Conservation (phyloP, 2,888 invertebrate species). For the Athripsodes cinereus region DNA sequence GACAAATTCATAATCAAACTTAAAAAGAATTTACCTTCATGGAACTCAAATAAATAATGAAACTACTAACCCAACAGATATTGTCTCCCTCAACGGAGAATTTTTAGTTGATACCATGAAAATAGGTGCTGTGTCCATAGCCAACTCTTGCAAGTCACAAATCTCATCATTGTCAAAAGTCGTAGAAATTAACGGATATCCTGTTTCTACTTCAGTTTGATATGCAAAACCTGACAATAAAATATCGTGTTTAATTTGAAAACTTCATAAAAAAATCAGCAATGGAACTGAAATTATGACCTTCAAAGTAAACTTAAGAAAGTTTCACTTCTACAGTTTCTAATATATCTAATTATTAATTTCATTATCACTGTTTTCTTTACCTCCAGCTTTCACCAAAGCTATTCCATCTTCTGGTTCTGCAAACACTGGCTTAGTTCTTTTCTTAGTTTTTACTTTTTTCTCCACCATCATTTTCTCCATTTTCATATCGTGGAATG, state of each 20-base stretch:
- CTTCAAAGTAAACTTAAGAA: too few species aligned
- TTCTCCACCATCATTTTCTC: slow-evolving; percentile 18
- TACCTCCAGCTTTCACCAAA: slow-evolving; percentile 32
- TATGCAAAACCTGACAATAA: slow-evolving; percentile 32
- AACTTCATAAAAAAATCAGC: background rate
- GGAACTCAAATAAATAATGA: too few species aligned
- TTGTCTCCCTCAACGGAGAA: slow-evolving; percentile 14
- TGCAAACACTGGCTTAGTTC: slow-evolving; percentile 23
- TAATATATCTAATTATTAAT: too few species aligned
- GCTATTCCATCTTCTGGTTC: slow-evolving; percentile 32
- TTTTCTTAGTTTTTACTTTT: slow-evolving; percentile 17
- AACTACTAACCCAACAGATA: slow-evolving; percentile 16
- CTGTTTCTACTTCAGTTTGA: slow-evolving; percentile 33
- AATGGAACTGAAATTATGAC: too few species aligned
- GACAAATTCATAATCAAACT: too few species aligned
- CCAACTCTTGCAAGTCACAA: slow-evolving; percentile 34
- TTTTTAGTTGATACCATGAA: slow-evolving; percentile 32
- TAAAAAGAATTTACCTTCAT: too few species aligned
- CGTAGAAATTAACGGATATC: slow-evolving; percentile 31
- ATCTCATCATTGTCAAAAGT: slow-evolving; percentile 33
- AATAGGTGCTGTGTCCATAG: slow-evolving; percentile 29
- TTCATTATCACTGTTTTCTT: background rate
- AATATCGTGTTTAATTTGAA: background rate
- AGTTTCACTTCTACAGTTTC: too few species aligned
- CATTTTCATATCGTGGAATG: background rate